Percentiles rank a stretch among this genome's conserved stretches.
Evolutionary conservation across 2,113 vertebrate genomes (phyloP).

Genomic region (Archocentrus centrarchus): DNA sequence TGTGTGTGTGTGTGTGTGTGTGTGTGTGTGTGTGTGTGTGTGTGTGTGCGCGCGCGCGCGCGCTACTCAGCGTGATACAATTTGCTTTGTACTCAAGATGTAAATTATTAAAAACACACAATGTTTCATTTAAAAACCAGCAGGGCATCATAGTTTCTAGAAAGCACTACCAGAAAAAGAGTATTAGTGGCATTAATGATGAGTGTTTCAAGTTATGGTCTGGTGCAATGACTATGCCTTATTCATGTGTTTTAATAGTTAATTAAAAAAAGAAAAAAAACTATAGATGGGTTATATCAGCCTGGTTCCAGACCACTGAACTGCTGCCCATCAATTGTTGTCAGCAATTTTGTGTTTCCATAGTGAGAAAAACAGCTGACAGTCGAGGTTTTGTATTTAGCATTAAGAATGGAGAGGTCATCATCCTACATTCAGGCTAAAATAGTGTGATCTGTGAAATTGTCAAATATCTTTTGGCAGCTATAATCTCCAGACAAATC

Average conservation of each 20-base stretch:
- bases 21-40: accelerated
- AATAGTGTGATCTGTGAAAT: conserved; percentile 10
- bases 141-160: background rate
- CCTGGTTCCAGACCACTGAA: background rate
- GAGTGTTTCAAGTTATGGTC: background rate
- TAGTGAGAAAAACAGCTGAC: conserved; percentile 4
- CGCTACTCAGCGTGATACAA: background rate
- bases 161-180: background rate
- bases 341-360: background rate
- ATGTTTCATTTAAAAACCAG: conserved; percentile 17
- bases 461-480: background rate
- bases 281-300: background rate
- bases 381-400: background rate
- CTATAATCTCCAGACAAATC: background rate
- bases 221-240: background rate
- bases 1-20: accelerated
- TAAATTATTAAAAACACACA: conserved; percentile 15
- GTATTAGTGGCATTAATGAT: conserved; percentile 1
- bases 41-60: accelerated
- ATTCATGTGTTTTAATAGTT: conserved; percentile 2
- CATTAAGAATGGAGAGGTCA: background rate
- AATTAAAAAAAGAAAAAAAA: background rate
- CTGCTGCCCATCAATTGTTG: background rate
- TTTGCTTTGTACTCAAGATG: conserved; percentile 2
- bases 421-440: conserved; percentile 2